Conservation (phyloP, 2,113 vertebrate genomes). For the Pterocles gutturalis region DNA sequence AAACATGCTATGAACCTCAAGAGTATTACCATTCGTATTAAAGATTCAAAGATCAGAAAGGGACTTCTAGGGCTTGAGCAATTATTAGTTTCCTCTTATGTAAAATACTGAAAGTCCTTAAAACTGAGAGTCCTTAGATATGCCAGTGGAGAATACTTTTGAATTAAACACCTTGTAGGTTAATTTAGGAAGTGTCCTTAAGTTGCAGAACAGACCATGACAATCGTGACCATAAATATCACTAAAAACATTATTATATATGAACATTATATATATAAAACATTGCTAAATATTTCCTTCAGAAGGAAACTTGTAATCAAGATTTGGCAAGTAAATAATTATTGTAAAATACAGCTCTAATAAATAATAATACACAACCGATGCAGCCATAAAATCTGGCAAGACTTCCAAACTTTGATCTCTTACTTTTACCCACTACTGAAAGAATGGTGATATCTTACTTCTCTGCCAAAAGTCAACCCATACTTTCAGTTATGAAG, state of each 20-base stretch:
- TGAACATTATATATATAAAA: not conserved
- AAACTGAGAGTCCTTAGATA: not conserved
- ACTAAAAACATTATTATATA: not conserved
- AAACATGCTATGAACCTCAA: not conserved
- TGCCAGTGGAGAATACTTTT: not conserved
- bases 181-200: not conserved
- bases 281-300: not conserved
- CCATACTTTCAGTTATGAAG: not conserved
- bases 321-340: not conserved
- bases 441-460: not conserved
- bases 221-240: not conserved
- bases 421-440: not conserved
- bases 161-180: not conserved
- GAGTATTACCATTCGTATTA: not conserved
- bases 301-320: not conserved
- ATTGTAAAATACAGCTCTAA: not conserved
- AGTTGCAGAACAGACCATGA: not conserved
- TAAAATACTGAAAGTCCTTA: not conserved
- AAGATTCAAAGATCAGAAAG: conserved; percentile 1
- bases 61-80: not conserved
- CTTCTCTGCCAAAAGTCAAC: not conserved
- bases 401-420: not conserved
- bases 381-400: not conserved
- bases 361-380: not conserved
- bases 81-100: not conserved